phyloP scores from a whole-genome alignment of 2,888 invertebrate species.

The Calliphora vomitoria region DNA sequence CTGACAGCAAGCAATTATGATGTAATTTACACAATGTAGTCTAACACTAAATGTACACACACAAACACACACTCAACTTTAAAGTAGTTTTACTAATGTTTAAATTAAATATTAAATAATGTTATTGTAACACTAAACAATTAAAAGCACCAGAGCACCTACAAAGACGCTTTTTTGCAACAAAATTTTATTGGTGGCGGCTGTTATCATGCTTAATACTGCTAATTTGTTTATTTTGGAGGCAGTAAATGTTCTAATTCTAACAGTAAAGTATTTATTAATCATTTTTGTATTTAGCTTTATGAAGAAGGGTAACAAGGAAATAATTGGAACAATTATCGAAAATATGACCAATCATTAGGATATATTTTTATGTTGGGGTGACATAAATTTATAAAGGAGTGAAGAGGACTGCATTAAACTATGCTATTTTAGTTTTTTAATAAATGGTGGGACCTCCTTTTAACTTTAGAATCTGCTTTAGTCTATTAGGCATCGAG shows the following conservation, averaged over 20 bases:
- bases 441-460: too few species aligned
- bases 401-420: too few species aligned
- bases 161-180: slow-evolving; percentile 33
- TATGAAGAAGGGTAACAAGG: slow-evolving; percentile 12
- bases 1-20: slow-evolving; percentile 25
- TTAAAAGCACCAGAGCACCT: slow-evolving; percentile 65
- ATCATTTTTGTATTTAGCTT: background rate
- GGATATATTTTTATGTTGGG: too few species aligned
- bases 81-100: slow-evolving; percentile 65
- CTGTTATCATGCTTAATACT: slow-evolving; percentile 45
- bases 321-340: background rate
- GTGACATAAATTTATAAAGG: too few species aligned
- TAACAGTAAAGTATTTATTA: slow-evolving; percentile 50
- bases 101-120: slow-evolving; percentile 40
- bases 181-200: slow-evolving; percentile 64
- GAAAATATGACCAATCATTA: too few species aligned
- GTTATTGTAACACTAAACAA: slow-evolving; percentile 44
- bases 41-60: slow-evolving; percentile 38
- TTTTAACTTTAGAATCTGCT: too few species aligned
- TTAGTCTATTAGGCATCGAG: too few species aligned
- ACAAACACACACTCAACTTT: slow-evolving; percentile 35
- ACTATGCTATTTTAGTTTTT: too few species aligned
- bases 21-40: slow-evolving; percentile 50
- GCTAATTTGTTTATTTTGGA: slow-evolving; percentile 17
- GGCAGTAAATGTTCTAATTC: slow-evolving; percentile 34